Conservation (phyloP, 2,113 vertebrate species). For the Atlantisia rogersi region DNA sequence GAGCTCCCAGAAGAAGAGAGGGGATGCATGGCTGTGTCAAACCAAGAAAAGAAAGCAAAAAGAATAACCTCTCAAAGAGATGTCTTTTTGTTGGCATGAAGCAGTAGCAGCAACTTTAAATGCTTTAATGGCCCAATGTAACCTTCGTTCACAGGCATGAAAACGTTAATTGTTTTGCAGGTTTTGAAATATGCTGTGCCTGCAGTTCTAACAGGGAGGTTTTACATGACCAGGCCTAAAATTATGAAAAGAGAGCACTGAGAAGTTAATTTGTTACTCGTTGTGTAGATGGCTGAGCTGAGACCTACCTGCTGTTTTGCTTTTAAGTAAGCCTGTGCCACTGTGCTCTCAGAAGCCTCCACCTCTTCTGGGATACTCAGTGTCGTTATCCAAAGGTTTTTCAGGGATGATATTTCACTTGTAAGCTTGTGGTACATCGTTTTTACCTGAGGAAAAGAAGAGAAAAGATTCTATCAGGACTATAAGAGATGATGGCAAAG, state of each 20-base stretch:
- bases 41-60: background rate
- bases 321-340: background rate
- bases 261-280: background rate
- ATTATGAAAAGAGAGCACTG: background rate
- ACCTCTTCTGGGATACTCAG: background rate
- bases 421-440: slow-evolving; percentile 76
- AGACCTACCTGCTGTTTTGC: slow-evolving; percentile 58
- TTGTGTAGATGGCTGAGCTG: background rate
- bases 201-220: rapidly evolving
- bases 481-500: background rate
- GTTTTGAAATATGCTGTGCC: background rate
- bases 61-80: background rate
- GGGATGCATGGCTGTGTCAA: background rate
- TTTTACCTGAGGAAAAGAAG: slow-evolving; percentile 78
- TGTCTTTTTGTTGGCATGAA: background rate
- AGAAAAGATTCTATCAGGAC: rapidly evolving
- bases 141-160: background rate
- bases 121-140: background rate
- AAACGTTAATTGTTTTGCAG: background rate
- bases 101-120: background rate
- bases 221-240: rapidly evolving
- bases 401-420: slow-evolving; percentile 74
- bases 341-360: background rate
- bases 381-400: slow-evolving; percentile 59
- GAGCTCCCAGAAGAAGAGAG: background rate